Evolutionary conservation across 2,797 vertebrate species (phyloP), one percentile per base, ranked within the genome.

Genomic region (Onychomys arenicola): DNA sequence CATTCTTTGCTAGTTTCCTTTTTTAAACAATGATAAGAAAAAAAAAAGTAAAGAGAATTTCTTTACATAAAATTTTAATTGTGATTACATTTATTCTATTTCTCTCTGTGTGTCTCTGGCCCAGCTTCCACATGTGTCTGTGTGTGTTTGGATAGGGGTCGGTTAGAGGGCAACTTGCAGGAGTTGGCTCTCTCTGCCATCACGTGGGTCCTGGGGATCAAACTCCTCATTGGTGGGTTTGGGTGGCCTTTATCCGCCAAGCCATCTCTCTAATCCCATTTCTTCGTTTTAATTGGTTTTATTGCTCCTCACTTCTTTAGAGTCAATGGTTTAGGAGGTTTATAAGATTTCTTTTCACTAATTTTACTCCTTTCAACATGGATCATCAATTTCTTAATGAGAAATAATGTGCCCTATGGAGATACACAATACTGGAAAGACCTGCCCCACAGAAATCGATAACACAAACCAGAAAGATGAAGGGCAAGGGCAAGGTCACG

Each of bases 301-400:
- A 37, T 80, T 67, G 32, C 76, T 67, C 0, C 59, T 94, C 87
- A 81, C 43, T 61, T 55, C 85, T 75, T 78, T 71, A 27, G 21
- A 87, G 69, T 63, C 16, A 86, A 32, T 92, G 29, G 29, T 95
- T 83, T 83, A 71, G 9, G n/a, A 49, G 10, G 40, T 71, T 25
- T 90, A 76, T 84, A 95, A 91, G 65, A 81, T 78, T 88, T 57
- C 25, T 65, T 46, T 65, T 63, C 63, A 84, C 40, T 65, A 84
- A 84, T 65, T 65, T 65, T 65, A 49, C 29, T 95, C 94, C 17
- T 85, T 94, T 92, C 46, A 57, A 80, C 0, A 6, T 63, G n/a
- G n/a, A 89, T 75, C 75, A 78, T 63, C 34, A 65, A 43, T 71
- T 71, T 4, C 92, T 88, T 46, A 52, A 37, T 55, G 2, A 43